Evolutionary conservation across 2,888 invertebrate species (phyloP), one percentile per base, ranked within the genome.

Genomic region (Syritta pipiens): DNA sequence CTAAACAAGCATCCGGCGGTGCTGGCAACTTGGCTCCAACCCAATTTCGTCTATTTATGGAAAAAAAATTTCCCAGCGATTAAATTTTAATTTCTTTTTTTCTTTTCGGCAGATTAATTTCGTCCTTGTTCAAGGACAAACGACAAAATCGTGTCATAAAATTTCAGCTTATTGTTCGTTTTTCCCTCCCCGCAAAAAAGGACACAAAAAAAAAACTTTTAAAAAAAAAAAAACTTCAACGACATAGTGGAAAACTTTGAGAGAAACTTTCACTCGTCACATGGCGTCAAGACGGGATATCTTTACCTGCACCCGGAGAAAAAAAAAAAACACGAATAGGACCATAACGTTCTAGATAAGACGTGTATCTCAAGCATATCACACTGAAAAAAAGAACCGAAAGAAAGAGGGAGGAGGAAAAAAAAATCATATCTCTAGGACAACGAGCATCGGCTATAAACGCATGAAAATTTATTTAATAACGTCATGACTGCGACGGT

Each of bases 291-390:
- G 26, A 37, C 17, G 12, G 4, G n/a, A 12, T 49, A 40, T 20
- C 10, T 12, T n/a, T 62, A 10, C 24, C 19, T 19, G 44, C 5
- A 37, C 12, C 17, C 7, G 19, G 0, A 19, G 5, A 40, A 48
- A 40, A 48, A 19, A n/a, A 17, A 28, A 5, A 1, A 5, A 14
- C n/a, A n/a, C 7, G n/a, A 14, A 28, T 20, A 46, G 14, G 48
- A 49, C n/a, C n/a, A n/a, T n/a, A n/a, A n/a, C n/a, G n/a, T 68
- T 26, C 42, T 48, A 59, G 57, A 68, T 68, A 68, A 68, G 40
- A 40, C 22, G 22, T 5, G 40, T 26, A 46, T 46, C 17, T 35
- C 30, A 42, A 42, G 30, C 4, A 1, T 42, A 12, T 37, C 63
- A 30, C 24, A 35, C 42, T 19, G 48, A 35, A 22, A 46, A 37